These are phyloP conservation scores for Portunus trituberculatus DNA, from an alignment of 1,140 invertebrate genomes.

Conservation along the genomic window DNA sequence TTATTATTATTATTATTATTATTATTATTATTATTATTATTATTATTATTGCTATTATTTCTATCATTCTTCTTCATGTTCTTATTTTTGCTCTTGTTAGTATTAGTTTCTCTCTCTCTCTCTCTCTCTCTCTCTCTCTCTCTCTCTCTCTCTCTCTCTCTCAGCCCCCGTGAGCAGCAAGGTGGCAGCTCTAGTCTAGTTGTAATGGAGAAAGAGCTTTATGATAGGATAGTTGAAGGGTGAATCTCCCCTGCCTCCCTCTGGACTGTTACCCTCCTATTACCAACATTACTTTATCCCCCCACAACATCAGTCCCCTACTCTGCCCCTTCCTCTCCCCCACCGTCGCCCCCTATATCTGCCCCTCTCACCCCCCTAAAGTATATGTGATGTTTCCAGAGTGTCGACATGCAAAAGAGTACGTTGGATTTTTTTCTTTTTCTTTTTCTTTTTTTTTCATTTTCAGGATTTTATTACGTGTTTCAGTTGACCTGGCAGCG, in stretches of 20 bases:
- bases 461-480: neutral
- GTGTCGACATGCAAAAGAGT: neutral
- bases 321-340: neutral
- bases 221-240: constrained; percentile 65
- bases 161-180: neutral
- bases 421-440: neutral
- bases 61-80: neutral
- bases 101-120: neutral
- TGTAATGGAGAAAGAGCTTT: constrained; percentile 53
- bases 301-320: neutral
- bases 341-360: neutral
- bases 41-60: neutral
- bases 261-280: constrained; percentile 45
- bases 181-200: constrained; percentile 63
- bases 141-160: neutral
- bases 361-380: neutral
- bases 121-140: neutral
- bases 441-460: neutral
- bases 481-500: neutral
- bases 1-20: constrained; percentile 32
- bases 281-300: neutral
- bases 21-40: neutral
- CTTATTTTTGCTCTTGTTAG: neutral
- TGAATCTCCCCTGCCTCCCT: constrained; percentile 39
- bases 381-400: neutral